Evolutionary conservation across 2,888 invertebrate species (phyloP).

Genomic region (Drosophila antonietae): DNA sequence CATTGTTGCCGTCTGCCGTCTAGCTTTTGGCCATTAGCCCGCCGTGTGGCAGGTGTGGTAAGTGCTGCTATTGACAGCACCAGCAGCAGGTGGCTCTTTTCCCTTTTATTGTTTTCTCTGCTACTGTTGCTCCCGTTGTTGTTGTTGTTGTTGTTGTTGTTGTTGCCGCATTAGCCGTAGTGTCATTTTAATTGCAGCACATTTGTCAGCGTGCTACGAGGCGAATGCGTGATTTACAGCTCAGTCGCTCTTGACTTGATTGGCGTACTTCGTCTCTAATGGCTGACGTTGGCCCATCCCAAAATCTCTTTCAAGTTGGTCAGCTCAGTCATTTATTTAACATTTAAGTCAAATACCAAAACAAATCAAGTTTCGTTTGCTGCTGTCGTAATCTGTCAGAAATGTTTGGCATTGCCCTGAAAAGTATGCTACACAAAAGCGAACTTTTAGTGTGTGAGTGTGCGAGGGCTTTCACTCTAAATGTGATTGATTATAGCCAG

Average conservation of each 20-base stretch:
- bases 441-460: background rate
- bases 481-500: slow-evolving; percentile 50
- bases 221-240: slow-evolving; percentile 50
- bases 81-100: slow-evolving; percentile 13
- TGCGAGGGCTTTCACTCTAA: slow-evolving; percentile 6
- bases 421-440: slow-evolving; percentile 19
- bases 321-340: slow-evolving; percentile 39
- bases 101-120: background rate
- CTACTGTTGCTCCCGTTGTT: background rate
- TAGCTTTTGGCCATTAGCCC: slow-evolving; percentile 40
- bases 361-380: slow-evolving; percentile 22
- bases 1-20: slow-evolving; percentile 31
- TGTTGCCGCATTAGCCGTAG: slow-evolving; percentile 60
- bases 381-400: slow-evolving; percentile 26
- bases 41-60: slow-evolving; percentile 45
- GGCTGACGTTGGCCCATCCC: background rate
- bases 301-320: slow-evolving; percentile 26
- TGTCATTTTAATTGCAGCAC: slow-evolving; percentile 69
- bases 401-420: slow-evolving; percentile 3
- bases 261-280: slow-evolving; percentile 45
- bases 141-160: background rate
- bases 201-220: slow-evolving; percentile 49
- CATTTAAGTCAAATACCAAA: slow-evolving; percentile 22
- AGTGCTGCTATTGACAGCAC: slow-evolving; percentile 49
- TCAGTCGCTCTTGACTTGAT: slow-evolving; percentile 36